These are phyloP conservation scores for Vesta saturnalis DNA, from an alignment of 2,888 invertebrate species.

Conservation along the genomic window DNA sequence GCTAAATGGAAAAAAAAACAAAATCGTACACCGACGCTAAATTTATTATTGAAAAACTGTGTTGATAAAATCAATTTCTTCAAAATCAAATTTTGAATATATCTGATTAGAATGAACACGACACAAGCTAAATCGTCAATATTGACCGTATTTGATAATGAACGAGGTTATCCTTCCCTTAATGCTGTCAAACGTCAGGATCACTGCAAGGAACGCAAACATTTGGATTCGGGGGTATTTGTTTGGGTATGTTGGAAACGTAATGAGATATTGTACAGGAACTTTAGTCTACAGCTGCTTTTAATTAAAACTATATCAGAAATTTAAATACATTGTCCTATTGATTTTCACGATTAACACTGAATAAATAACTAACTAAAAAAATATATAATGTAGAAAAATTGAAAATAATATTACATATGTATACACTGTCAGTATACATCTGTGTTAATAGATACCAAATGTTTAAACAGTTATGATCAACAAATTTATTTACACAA, in stretches of 20 bases:
- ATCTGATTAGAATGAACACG: slow-evolving; percentile 16
- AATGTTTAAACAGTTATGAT: no score
- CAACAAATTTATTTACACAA: no score
- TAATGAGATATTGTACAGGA: slow-evolving; percentile 37
- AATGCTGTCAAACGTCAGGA: slow-evolving; percentile 46
- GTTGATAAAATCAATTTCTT: slow-evolving; percentile 4
- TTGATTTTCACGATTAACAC: no score
- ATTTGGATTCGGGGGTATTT: slow-evolving; percentile 42
- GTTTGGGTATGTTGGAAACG: slow-evolving; percentile 38
- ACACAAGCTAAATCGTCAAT: slow-evolving; percentile 22
- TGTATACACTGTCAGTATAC: no score
- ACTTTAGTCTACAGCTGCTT: slow-evolving; percentile 31
- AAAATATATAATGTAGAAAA: no score
- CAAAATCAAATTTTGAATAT: slow-evolving; percentile 18
- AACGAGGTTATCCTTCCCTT: slow-evolving; percentile 39
- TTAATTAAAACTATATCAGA: background rate
- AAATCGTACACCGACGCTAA: no score
- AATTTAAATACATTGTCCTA: slow-evolving; percentile 5
- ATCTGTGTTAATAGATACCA: no score
- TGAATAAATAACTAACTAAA: no score
- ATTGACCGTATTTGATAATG: slow-evolving; percentile 35
- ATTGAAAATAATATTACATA: no score
- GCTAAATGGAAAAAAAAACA: background rate
- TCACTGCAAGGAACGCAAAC: slow-evolving; percentile 43
- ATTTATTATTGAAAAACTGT: background rate